Evolutionary conservation across 1,140 invertebrate genomes (phyloP), one percentile per base, ranked within the genome.

Genomic region (Leptinotarsa lineolata): DNA sequence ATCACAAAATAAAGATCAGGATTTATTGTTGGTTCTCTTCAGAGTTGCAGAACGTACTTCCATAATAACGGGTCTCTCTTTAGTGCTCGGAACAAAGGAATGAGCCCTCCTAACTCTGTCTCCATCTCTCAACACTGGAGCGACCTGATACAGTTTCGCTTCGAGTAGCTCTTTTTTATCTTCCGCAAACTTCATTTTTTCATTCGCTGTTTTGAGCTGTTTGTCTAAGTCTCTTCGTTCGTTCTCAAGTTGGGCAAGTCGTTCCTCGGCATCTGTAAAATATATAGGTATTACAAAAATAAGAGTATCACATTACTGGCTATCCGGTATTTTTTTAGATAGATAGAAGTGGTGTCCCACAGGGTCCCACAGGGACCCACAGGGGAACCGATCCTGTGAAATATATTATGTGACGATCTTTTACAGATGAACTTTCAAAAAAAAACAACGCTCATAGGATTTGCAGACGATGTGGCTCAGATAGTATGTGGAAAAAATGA

Each of bases 151-250:
- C 30, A 92, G 83, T 81, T 90, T 87, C 20, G 90, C 87, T 78
- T 92, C 89, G 24, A 92, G 78, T 24, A 90, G 83, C 80, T 92
- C 88, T 74, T 91, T 89, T 16, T 88, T 89, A 68, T 89, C 86
- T 83, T 93, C 92, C 11, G 91, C 90, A 68, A 86, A 83, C 64
- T 87, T 86, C 68, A 91, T 90, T 85, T 92, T 93, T 79, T 89
- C 86, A 68, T 88, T 86, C 3, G 92, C 91, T 64, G 87, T 84
- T 77, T 85, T 87, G 48, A 94, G 83, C 83, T 93, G 90, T 13
- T 86, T 83, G 77, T 94, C 92, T 46, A 93, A 84, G 68, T 85
- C 85, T 75, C 89, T 85, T 59, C 90, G 88, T 81, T 94, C 92
- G 66, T 86, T 82, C 85, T 93, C 92, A 24, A 94, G 82, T 74